phyloP scores from a whole-genome alignment of 2,797 vertebrate genomes.

The Percopsis omiscomaycus region DNA sequence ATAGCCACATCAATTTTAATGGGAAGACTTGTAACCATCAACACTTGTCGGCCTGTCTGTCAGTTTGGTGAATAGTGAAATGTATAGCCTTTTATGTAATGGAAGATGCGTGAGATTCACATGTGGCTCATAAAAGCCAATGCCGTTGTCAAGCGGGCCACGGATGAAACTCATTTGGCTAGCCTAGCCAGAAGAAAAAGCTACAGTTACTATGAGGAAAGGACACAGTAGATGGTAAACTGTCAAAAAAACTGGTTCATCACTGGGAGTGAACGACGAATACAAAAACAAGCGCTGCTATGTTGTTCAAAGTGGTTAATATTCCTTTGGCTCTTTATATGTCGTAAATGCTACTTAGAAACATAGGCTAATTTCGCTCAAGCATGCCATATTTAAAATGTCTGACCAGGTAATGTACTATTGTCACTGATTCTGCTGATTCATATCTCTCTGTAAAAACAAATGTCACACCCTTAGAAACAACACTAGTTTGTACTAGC shows the following conservation, averaged over 20 bases:
- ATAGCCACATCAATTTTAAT: not conserved
- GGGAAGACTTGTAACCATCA: constrained; percentile 4
- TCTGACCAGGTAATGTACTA: too few relatives aligned
- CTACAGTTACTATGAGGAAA: not conserved
- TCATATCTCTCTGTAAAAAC: too few relatives aligned
- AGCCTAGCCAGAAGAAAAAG: not conserved
- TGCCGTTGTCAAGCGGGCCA: constrained; percentile 31
- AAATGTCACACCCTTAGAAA: too few relatives aligned
- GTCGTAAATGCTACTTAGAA: too few relatives aligned
- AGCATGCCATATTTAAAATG: too few relatives aligned
- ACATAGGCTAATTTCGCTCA: too few relatives aligned
- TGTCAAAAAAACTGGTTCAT: constrained; percentile 13
- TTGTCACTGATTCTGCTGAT: too few relatives aligned
- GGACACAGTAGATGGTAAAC: not conserved
- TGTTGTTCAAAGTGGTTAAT: too few relatives aligned
- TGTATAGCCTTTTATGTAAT: constrained; percentile 11
- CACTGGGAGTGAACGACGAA: not conserved
- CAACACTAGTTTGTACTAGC: not conserved
- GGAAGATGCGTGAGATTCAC: constrained; percentile 33
- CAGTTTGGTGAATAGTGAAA: constrained; percentile 9
- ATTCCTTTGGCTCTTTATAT: too few relatives aligned
- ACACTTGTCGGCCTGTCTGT: constrained; percentile 9
- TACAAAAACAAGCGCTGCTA: too few relatives aligned
- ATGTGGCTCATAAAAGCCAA: constrained; percentile 48
- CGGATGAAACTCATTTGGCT: constrained; percentile 25